These are phyloP conservation scores for Hylaeus anthracinus DNA, from an alignment of 1,140 invertebrate genomes.

Conservation along the genomic window DNA sequence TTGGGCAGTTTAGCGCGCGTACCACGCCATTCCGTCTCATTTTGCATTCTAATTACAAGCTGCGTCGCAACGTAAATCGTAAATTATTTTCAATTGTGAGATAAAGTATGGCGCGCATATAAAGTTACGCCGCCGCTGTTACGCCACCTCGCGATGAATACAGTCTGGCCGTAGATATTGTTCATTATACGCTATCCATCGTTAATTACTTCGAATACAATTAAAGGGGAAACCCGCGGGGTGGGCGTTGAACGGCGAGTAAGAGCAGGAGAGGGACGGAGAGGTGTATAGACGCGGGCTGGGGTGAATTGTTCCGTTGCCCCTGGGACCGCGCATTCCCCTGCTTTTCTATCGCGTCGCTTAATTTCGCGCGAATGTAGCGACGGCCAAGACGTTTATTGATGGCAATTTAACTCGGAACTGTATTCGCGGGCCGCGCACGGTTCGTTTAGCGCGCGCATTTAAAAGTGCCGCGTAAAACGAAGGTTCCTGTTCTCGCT, in stretches of 20 bases:
- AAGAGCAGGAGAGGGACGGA: not conserved
- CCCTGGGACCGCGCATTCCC: not conserved
- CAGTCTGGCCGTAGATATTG: conserved; percentile 60
- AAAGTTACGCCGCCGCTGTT: conserved; percentile 27
- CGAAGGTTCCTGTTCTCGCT: conserved; percentile 9
- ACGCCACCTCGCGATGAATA: conserved; percentile 36
- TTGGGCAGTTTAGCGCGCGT: conserved; percentile 27
- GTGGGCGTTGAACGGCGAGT: not conserved
- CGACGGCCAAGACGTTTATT: conserved; percentile 37
- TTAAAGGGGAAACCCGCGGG: conserved; percentile 43
- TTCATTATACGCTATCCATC: conserved; percentile 64
- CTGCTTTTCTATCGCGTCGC: not conserved
- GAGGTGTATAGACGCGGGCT: not conserved
- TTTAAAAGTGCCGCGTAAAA: conserved; percentile 37
- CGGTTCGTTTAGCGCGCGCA: conserved; percentile 27
- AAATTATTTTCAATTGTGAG: conserved; percentile 65
- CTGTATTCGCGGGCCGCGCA: conserved; percentile 24
- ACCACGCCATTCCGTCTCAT: conserved; percentile 44
- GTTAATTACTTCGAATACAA: conserved; percentile 66
- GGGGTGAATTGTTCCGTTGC: conserved; percentile 25
- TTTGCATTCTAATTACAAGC: conserved; percentile 60
- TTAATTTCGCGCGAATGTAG: conserved; percentile 26
- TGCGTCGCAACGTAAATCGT: conserved; percentile 47
- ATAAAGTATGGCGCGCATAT: conserved; percentile 46
- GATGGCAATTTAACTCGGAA: conserved; percentile 48